A percentile compares a stretch with the other conserved stretches of the same genome.
These are phyloP conservation scores for Fukomys damarensis DNA, from an alignment of 2,113 vertebrate species.

Conservation along the genomic window DNA sequence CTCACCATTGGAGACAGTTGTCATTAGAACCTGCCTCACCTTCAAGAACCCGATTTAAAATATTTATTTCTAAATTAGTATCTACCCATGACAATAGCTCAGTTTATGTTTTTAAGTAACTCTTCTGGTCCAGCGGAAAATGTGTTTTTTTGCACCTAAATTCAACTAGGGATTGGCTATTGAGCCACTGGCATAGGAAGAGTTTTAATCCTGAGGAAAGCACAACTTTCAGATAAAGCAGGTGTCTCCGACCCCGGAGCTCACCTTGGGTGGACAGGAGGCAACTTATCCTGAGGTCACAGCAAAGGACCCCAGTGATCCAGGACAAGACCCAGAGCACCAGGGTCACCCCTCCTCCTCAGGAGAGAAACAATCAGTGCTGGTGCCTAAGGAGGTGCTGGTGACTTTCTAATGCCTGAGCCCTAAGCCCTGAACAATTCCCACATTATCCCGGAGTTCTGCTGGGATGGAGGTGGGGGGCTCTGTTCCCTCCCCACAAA, in stretches of 20 bases:
- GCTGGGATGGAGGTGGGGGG: too few species aligned
- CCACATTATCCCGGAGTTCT: not conserved
- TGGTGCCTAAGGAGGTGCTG: not conserved
- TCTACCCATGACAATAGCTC: not conserved
- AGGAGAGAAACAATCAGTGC: constrained; percentile 24
- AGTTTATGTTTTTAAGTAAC: not conserved
- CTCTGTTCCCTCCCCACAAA: not conserved
- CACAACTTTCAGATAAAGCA: not conserved
- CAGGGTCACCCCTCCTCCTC: not conserved
- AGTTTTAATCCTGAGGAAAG: not conserved
- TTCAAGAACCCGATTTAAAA: not conserved
- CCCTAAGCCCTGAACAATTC: not conserved
- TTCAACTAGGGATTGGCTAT: not conserved
- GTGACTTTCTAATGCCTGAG: not conserved
- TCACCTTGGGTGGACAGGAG: not conserved
- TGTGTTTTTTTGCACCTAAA: not conserved
- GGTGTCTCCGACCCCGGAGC: not conserved
- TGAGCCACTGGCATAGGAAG: not conserved
- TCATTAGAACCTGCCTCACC: not conserved
- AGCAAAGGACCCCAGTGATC: not conserved
- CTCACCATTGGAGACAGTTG: not conserved
- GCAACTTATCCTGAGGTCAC: not conserved
- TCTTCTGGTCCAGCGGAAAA: constrained; percentile 1
- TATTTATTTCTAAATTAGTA: constrained; percentile 8
- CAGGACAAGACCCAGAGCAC: not conserved